phyloP scores from a whole-genome alignment of 92 coral and sea anemone species.

The Actinernus sp. region DNA sequence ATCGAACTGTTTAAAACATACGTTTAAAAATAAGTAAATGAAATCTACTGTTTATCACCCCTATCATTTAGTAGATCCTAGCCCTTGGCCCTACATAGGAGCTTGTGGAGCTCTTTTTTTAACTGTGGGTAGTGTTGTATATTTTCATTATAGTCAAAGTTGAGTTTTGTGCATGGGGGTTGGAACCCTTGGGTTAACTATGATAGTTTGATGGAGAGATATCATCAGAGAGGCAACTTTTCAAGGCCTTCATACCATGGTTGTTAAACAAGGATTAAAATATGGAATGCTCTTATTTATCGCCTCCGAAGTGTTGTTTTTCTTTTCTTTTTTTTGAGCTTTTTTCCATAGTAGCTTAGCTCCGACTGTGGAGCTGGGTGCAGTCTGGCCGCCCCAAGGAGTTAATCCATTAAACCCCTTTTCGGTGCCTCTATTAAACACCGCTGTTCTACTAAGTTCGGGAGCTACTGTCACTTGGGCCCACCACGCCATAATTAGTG shows the following conservation, averaged over 20 bases:
- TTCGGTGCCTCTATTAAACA: slow-evolving; percentile 89
- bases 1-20: slow-evolving; percentile 71
- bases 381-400: slow-evolving; percentile 91
- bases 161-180: slow-evolving; percentile 79
- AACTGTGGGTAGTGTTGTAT: slow-evolving; percentile 86
- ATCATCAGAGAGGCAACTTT: slow-evolving; percentile 86
- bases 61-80: slow-evolving; percentile 93
- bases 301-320: slow-evolving; percentile 84
- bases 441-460: slow-evolving; percentile 82
- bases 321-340: slow-evolving; percentile 92
- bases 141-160: slow-evolving; percentile 87
- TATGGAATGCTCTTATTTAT: slow-evolving; percentile 90
- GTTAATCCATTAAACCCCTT: slow-evolving; percentile 77
- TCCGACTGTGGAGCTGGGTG: slow-evolving; percentile 83
- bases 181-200: slow-evolving; percentile 68
- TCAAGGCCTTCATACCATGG: slow-evolving; percentile 82
- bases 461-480: slow-evolving; percentile 93
- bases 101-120: slow-evolving; percentile 85
- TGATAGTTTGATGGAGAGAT: slow-evolving; percentile 95
- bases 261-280: slow-evolving; percentile 84
- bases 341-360: slow-evolving; percentile 89
- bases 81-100: slow-evolving; percentile 91
- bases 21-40: slow-evolving; percentile 47
- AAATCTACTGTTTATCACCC: slow-evolving; percentile 76
- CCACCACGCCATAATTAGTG: slow-evolving; percentile 85